phyloP scores from a whole-genome alignment of 64 coral and sea anemone species.

The Actinia equina region DNA sequence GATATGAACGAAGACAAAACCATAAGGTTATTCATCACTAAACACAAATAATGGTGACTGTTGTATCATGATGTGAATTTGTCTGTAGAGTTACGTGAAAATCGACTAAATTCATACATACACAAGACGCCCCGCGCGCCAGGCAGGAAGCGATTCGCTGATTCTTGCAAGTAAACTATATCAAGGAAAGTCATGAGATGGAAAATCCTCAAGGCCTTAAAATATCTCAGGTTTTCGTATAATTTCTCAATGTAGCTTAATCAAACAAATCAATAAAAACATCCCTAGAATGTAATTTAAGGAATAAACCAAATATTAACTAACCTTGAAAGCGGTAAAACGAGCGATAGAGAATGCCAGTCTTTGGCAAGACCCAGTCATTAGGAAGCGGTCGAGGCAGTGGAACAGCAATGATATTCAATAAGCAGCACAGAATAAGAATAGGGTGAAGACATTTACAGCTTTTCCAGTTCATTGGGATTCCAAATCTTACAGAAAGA shows the following conservation, averaged over 20 bases:
- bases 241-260: background rate
- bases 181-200: background rate
- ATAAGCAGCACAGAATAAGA: background rate
- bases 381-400: background rate
- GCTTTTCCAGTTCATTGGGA: constrained; percentile 3
- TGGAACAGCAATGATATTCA: background rate
- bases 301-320: background rate
- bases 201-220: background rate
- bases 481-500: background rate
- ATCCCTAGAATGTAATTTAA: background rate
- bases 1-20: background rate
- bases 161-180: background rate
- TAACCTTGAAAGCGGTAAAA: constrained; percentile 26
- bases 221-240: background rate
- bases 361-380: constrained; percentile 10
- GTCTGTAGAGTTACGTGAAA: constrained; percentile 5
- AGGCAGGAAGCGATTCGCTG: background rate
- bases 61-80: background rate
- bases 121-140: background rate
- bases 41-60: background rate
- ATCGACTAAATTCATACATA: background rate
- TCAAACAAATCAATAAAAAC: background rate
- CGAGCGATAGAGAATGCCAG: background rate
- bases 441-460: background rate
- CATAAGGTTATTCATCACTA: background rate